These are phyloP conservation scores for Drosophila pruinosa DNA, from an alignment of 1,140 invertebrate genomes.

Conservation along the genomic window DNA sequence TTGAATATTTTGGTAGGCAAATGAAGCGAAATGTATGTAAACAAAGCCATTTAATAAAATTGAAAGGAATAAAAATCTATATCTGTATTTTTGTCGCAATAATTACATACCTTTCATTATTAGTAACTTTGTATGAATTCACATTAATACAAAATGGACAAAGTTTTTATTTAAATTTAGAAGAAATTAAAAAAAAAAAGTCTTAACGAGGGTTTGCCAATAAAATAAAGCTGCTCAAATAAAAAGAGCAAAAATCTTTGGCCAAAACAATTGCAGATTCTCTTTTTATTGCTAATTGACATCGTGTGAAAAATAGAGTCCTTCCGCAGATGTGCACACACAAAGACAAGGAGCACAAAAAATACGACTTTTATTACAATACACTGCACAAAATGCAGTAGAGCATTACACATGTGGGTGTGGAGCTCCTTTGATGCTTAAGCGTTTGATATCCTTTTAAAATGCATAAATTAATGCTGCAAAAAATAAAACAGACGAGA, in stretches of 20 bases:
- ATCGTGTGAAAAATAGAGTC: conserved; percentile 72
- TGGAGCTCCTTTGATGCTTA: conserved; percentile 11
- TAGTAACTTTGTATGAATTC: too few relatives aligned
- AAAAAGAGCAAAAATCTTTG: not conserved
- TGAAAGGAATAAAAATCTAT: not conserved
- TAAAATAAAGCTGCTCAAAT: conserved; percentile 8
- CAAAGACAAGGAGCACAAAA: conserved; percentile 27
- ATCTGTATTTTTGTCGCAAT: too few relatives aligned
- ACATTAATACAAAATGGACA: too few relatives aligned
- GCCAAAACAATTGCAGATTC: not conserved
- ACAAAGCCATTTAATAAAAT: not conserved
- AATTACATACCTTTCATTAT: too few relatives aligned
- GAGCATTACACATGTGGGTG: conserved; percentile 6
- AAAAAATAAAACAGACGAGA: not conserved
- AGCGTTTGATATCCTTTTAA: conserved; percentile 65
- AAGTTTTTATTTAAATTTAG: not conserved
- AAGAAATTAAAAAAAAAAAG: too few relatives aligned
- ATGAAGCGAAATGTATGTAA: not conserved
- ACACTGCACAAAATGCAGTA: conserved; percentile 28
- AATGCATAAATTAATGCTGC: conserved; percentile 66
- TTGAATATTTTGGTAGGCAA: not conserved
- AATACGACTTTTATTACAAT: conserved; percentile 42
- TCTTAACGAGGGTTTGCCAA: not conserved
- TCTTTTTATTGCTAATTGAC: conserved; percentile 35
- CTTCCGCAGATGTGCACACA: conserved; percentile 65